Evolutionary conservation across 2,113 vertebrate genomes (phyloP), one percentile per base, ranked within the genome.

Genomic region (Ammodytes marinus): DNA sequence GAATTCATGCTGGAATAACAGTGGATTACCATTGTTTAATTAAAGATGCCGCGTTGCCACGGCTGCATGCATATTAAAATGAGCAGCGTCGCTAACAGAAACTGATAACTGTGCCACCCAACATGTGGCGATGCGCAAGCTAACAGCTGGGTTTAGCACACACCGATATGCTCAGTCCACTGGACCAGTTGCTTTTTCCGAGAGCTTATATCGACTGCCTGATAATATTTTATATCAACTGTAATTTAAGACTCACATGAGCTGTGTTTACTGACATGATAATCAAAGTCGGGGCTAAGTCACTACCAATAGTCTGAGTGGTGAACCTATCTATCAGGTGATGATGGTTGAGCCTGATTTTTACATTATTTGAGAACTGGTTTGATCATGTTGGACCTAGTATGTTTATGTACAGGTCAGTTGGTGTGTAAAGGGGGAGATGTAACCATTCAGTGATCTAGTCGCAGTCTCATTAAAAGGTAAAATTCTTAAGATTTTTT

Each of bases 1-100:
- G 91, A 91, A 93, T 92, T 92, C 88, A 93, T 91, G 84, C 75
- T 79, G 91, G 84, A 91, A 92, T 86, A 93, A 92, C 89, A 72
- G 80, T 59, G 55, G 87, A 89, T 93, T 91, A 85, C 90, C 90
- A 69, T 70, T 19, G 77, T 89, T 93, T 94, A 94, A 95, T 95
- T 94, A 93, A 91, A 89, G 90, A 88, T 85, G 89, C 87, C 83
- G 88, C 85, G 69, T 86, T 84, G 67, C 88, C 74, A 63, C 35
- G 82, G 85, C 72, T 27, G 57, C 88, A 88, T 95, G 86, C 87
- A 93, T 92, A 79, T 92, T 94, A 93, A 92, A 27, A 94, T 66
- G 75, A 67, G 82, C 82, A 69, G 88, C 91, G 86, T 83, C 60
- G 61, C 83, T 68, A 88, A 92, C 79, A 72, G 74, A 82, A 91